Evolutionary conservation across 2,888 invertebrate species (phyloP).

Genomic region (Caenorhabditis virilis): DNA sequence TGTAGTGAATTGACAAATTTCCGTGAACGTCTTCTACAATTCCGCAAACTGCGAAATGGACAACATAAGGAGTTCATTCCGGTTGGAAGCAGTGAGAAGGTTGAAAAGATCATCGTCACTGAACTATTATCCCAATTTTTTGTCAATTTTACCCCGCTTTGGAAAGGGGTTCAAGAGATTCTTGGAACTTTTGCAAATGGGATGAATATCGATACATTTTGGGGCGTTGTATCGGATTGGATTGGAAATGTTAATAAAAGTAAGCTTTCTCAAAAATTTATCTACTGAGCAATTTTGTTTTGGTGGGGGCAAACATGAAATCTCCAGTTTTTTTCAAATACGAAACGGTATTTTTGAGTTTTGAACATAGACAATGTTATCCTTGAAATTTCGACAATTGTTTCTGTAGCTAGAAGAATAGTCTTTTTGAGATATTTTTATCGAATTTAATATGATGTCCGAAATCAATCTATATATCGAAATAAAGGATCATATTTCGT

Average conservation of each 20-base stretch:
- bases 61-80: constrained; percentile 42
- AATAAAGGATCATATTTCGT: background rate
- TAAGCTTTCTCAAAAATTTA: constrained; percentile 9
- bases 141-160: constrained; percentile 85
- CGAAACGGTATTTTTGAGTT: no score
- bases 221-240: constrained; percentile 65
- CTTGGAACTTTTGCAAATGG: constrained; percentile 77
- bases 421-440: no score
- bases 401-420: no score
- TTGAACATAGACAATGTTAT: no score
- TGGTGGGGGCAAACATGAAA: no score
- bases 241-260: constrained; percentile 70
- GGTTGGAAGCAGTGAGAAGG: constrained; percentile 20
- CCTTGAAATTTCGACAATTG: no score
- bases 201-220: constrained; percentile 68
- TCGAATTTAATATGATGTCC: no score
- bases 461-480: no score
- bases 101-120: constrained; percentile 73
- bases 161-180: constrained; percentile 82
- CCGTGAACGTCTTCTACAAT: constrained; percentile 78
- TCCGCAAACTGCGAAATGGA: constrained; percentile 44
- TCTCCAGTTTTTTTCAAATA: no score
- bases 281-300: no score
- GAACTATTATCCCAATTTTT: constrained; percentile 83
- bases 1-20: constrained; percentile 80